A percentile compares a stretch with the other conserved stretches of the same genome.
Conservation (phyloP, 2,797 vertebrate species). For the Xenopus petersii region DNA sequence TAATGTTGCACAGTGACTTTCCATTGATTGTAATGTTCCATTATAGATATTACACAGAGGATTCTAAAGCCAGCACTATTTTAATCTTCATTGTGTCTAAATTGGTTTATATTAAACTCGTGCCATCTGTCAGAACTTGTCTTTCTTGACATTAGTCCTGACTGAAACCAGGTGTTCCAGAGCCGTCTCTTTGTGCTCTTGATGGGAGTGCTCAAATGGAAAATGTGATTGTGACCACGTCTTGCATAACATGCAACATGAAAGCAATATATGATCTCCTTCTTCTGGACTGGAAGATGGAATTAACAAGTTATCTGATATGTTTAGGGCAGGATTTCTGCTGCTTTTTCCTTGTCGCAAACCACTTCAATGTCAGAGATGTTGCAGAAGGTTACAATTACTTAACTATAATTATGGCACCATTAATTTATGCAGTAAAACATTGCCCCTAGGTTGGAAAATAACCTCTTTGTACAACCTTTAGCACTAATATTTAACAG, state of each 20-base stretch:
- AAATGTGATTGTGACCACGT: neutral
- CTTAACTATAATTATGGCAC: constrained; percentile 4
- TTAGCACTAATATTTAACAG: neutral
- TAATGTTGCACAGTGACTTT: constrained; percentile 2
- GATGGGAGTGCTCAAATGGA: constrained; percentile 10
- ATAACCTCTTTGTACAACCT: neutral
- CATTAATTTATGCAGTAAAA: constrained; percentile 15
- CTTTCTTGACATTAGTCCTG: constrained; percentile 26
- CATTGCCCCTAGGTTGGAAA: neutral
- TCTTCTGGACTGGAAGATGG: neutral
- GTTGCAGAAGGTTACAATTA: constrained; percentile 1
- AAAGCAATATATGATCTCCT: constrained; percentile 14
- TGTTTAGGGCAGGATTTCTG: constrained; percentile 2
- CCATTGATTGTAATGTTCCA: constrained; percentile 10
- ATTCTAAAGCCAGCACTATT: constrained; percentile 8
- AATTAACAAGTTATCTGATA: neutral
- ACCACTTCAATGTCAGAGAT: constrained; percentile 9
- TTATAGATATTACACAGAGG: neutral
- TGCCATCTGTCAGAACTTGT: constrained; percentile 18
- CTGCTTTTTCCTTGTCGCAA: neutral
- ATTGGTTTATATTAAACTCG: constrained; percentile 21
- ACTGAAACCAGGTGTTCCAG: constrained; percentile 8
- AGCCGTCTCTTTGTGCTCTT: neutral
- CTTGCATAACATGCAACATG: neutral
- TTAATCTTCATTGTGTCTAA: constrained; percentile 22